These are phyloP conservation scores for Pseudachorutes palmiensis DNA, from an alignment of 1,140 invertebrate species.

Conservation along the genomic window DNA sequence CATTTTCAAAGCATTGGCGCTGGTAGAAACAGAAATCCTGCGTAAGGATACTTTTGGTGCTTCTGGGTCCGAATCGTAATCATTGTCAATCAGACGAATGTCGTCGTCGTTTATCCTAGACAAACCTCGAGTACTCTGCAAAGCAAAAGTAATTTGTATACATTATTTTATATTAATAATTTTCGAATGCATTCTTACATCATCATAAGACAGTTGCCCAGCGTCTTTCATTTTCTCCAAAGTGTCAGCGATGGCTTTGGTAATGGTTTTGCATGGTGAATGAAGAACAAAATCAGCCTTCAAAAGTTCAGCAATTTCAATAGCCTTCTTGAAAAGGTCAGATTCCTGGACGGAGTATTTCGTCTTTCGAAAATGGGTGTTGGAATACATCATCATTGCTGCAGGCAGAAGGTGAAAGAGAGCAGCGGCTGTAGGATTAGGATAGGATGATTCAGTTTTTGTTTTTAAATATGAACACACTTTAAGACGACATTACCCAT, in stretches of 20 bases:
- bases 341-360: not conserved
- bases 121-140: not conserved
- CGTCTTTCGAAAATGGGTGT: not conserved
- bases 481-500: not conserved
- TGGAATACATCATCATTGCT: not conserved
- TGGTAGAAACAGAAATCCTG: not conserved
- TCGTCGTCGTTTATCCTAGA: not conserved
- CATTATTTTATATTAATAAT: not conserved
- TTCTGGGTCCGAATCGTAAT: not conserved
- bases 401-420: not conserved
- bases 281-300: slow-evolving; percentile 13
- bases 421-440: not conserved
- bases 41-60: not conserved
- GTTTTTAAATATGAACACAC: not conserved
- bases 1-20: not conserved
- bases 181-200: not conserved
- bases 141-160: not conserved
- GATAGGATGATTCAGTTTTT: too few relatives aligned
- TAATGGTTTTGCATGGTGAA: slow-evolving; percentile 6
- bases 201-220: not conserved
- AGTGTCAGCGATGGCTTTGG: not conserved
- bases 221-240: not conserved
- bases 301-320: slow-evolving; percentile 10
- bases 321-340: not conserved
- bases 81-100: not conserved